A percentile compares a stretch with the other conserved stretches of the same genome.
phyloP scores from a whole-genome alignment of 2,888 invertebrate species.

The Fissipunctia ypsillon region DNA sequence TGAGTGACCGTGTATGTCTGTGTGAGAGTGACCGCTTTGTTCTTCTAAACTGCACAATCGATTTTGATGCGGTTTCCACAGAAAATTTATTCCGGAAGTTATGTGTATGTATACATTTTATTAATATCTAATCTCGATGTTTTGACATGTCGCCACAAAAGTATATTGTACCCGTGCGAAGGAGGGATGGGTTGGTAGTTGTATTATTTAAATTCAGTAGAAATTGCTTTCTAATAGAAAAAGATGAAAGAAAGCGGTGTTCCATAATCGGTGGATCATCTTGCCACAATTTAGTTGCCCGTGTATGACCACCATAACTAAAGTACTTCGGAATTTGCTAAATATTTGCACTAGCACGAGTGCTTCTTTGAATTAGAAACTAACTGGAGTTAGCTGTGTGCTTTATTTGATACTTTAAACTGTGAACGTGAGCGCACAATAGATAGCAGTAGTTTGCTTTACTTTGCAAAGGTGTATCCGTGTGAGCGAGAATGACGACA shows the following conservation, averaged over 20 bases:
- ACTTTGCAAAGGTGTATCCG: neutral
- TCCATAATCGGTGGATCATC: no score
- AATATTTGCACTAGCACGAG: conserved; percentile 42
- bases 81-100: neutral
- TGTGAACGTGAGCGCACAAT: conserved; percentile 32
- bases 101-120: neutral
- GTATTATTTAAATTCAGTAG: neutral
- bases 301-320: conserved; percentile 3
- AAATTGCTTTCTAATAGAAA: neutral
- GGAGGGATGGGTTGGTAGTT: neutral
- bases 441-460: conserved; percentile 1
- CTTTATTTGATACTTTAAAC: conserved; percentile 49
- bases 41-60: neutral
- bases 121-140: neutral
- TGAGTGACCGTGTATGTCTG: neutral
- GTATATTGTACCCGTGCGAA: neutral
- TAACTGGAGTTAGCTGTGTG: conserved; percentile 24
- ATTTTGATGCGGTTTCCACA: neutral
- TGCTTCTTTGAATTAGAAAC: conserved; percentile 44
- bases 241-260: neutral
- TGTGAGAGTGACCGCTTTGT: neutral
- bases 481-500: neutral
- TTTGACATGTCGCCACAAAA: no score
- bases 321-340: conserved; percentile 38
- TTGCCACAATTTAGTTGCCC: conserved; percentile 15